These are phyloP conservation scores for Lepidotrigona ventralis DNA, from an alignment of 1,140 invertebrate genomes.

Conservation along the genomic window DNA sequence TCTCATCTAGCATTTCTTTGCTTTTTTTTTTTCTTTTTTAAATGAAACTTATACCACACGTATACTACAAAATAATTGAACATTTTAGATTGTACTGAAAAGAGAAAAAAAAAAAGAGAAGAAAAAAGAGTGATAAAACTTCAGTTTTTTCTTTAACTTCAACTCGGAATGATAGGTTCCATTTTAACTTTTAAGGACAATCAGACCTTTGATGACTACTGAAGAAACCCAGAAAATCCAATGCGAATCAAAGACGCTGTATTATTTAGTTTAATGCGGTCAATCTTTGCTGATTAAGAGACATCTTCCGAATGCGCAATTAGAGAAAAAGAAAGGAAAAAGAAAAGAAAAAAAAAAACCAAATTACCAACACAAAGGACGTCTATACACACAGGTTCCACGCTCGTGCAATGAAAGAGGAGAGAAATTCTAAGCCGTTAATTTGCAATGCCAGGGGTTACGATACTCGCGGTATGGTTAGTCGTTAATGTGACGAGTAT, in stretches of 20 bases:
- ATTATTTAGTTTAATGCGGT: slow-evolving; percentile 15
- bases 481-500: slow-evolving; percentile 20
- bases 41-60: too few relatives aligned
- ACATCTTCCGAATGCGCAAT: background rate
- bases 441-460: slow-evolving; percentile 1
- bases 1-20: background rate
- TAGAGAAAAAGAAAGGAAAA: background rate
- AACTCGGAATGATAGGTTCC: background rate
- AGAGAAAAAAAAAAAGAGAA: background rate
- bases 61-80: background rate
- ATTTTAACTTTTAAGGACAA: background rate
- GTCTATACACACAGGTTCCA: slow-evolving; percentile 65
- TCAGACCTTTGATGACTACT: background rate
- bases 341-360: background rate
- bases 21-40: too few relatives aligned
- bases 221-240: background rate
- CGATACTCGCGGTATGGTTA: background rate
- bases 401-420: slow-evolving; percentile 61
- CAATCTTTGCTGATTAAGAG: slow-evolving; percentile 11
- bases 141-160: background rate
- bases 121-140: background rate
- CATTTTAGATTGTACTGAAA: background rate
- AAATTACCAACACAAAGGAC: background rate
- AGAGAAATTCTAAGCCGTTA: slow-evolving; percentile 3
- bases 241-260: background rate